These are phyloP conservation scores for Heliocidaris erythrogramma DNA, from an alignment of 35 echinoderm and acorn worm species.

Conservation along the genomic window DNA sequence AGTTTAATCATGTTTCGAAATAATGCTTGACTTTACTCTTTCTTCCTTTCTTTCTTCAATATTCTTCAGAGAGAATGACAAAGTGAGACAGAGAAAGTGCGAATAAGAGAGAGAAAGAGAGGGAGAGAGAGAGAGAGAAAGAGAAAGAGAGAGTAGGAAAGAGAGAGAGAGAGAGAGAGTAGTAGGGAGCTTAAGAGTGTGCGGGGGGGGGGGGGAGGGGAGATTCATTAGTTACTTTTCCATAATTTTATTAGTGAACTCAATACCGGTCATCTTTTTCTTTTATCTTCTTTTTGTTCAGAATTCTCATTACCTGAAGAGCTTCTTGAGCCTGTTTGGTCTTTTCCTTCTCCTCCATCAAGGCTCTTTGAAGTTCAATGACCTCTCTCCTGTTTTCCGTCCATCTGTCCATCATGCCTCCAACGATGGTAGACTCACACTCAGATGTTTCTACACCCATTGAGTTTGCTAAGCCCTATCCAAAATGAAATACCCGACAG, in stretches of 20 bases:
- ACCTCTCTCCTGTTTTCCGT: not conserved
- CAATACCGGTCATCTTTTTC: not conserved
- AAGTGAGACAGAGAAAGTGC: not conserved
- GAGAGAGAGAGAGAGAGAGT: not conserved
- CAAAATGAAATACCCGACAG: too few species aligned
- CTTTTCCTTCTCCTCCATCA: not conserved
- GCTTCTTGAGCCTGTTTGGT: not conserved
- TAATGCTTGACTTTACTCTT: too few species aligned
- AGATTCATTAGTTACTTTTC: too few species aligned
- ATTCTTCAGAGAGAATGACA: not conserved
- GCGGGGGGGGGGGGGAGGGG: not conserved
- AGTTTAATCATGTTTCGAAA: too few species aligned
- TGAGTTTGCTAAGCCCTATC: not conserved
- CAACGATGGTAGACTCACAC: not conserved
- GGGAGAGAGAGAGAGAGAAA: too few species aligned
- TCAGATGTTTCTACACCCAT: not conserved
- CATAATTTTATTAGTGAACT: too few species aligned
- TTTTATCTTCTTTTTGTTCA: not conserved
- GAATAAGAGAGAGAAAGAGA: not conserved
- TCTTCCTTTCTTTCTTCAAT: too few species aligned
- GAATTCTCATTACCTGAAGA: not conserved
- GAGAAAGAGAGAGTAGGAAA: not conserved
- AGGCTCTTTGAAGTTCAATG: not conserved
- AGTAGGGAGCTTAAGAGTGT: not conserved
- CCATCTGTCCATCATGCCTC: not conserved